These are phyloP conservation scores for Gryllus bimaculatus DNA, from an alignment of 1,140 invertebrate species.

Conservation along the genomic window DNA sequence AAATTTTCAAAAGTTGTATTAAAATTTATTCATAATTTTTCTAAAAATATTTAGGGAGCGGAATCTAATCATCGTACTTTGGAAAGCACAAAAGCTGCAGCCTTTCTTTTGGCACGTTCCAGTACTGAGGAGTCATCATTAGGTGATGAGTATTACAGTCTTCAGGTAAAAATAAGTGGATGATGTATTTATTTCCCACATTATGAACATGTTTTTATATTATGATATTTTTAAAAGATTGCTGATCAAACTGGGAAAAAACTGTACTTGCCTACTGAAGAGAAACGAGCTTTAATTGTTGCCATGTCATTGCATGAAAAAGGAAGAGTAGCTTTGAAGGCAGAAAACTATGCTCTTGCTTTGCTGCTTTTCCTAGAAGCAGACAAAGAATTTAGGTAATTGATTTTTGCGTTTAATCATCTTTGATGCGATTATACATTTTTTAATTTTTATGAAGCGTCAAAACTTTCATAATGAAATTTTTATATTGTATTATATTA, in stretches of 20 bases:
- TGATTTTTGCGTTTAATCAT: slow-evolving; percentile 17
- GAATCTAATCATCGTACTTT: slow-evolving; percentile 38
- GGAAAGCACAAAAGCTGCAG: slow-evolving; percentile 44
- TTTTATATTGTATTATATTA: slow-evolving; percentile 7
- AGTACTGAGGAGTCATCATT: slow-evolving; percentile 12
- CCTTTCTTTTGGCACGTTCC: slow-evolving; percentile 30
- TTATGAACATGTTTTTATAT: slow-evolving; percentile 13
- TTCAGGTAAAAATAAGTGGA: slow-evolving; percentile 34
- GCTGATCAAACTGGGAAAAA: slow-evolving; percentile 67
- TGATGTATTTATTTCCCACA: not conserved
- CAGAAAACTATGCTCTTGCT: slow-evolving; percentile 54
- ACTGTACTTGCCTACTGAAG: slow-evolving; percentile 52
- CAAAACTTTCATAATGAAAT: too few species aligned
- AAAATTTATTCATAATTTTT: too few species aligned
- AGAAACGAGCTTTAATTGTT: slow-evolving; percentile 55
- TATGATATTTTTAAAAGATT: slow-evolving; percentile 42
- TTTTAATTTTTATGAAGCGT: too few species aligned
- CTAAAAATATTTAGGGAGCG: slow-evolving; percentile 23
- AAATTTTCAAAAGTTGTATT: too few species aligned
- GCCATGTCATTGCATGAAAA: slow-evolving; percentile 71
- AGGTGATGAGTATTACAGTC: slow-evolving; percentile 34
- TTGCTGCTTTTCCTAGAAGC: slow-evolving; percentile 64
- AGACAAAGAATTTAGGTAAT: slow-evolving; percentile 58
- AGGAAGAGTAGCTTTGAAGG: slow-evolving; percentile 53
- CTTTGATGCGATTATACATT: not conserved